Conservation (phyloP, 2,888 invertebrate species). For the Suillia variegata region DNA sequence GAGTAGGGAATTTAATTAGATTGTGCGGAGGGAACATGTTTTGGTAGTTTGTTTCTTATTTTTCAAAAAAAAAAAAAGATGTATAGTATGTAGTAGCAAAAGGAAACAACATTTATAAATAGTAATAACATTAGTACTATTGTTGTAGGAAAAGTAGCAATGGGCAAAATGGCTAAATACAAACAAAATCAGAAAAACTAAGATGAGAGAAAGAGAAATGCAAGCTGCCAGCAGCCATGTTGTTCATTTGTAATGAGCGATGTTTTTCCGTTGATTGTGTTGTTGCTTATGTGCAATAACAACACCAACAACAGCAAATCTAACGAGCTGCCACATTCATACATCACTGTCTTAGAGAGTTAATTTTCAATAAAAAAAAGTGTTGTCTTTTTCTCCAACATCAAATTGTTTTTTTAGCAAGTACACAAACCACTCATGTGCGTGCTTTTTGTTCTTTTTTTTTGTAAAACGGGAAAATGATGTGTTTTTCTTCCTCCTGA, state of each 20-base stretch:
- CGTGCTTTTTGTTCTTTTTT: too few relatives aligned
- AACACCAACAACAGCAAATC: not conserved
- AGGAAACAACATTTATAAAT: not conserved
- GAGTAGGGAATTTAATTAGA: not conserved
- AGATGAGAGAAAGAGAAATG: too few relatives aligned
- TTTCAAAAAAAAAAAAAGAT: not conserved
- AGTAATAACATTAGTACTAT: not conserved
- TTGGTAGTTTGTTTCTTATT: too few relatives aligned
- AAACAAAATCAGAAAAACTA: too few relatives aligned
- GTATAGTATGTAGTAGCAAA: not conserved
- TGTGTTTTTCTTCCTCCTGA: not conserved
- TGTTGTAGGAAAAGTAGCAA: too few relatives aligned
- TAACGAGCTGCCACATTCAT: conserved; percentile 1
- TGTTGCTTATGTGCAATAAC: too few relatives aligned
- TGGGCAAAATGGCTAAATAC: too few relatives aligned
- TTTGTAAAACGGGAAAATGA: too few relatives aligned
- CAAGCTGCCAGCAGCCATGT: not conserved
- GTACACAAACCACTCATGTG: too few relatives aligned
- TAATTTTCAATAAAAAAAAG: too few relatives aligned
- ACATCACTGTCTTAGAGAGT: not conserved
- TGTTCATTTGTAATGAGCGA: conserved; percentile 1
- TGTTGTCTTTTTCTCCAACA: too few relatives aligned
- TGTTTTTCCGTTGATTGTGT: not conserved
- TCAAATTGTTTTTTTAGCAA: too few relatives aligned
- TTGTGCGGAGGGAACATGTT: not conserved